phyloP scores from a whole-genome alignment of 2,888 invertebrate genomes.

The Venustoraphidia nigricollis region DNA sequence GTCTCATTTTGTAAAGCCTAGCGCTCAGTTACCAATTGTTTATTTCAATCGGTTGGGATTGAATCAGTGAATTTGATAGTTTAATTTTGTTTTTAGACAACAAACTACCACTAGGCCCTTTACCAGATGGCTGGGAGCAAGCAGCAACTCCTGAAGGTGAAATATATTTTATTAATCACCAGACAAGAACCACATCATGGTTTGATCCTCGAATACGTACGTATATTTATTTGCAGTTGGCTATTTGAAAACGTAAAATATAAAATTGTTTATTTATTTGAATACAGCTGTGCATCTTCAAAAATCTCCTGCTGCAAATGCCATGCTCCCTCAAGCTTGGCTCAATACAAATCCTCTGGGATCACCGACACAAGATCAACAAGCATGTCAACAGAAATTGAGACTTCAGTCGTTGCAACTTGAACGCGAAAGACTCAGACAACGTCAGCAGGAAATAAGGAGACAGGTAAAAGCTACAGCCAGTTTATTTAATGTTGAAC shows the following conservation, averaged over 20 bases:
- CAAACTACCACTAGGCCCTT: conserved; percentile 37
- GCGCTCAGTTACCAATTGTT: no score
- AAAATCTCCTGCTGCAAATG: conserved; percentile 37
- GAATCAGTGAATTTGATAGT: no score
- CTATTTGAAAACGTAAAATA: background rate
- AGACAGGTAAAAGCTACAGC: conserved; percentile 43
- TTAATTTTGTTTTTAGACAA: no score
- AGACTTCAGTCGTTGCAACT: conserved; percentile 71
- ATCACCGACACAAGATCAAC: conserved; percentile 40
- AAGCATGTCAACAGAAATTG: conserved; percentile 57
- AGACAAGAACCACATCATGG: conserved; percentile 91
- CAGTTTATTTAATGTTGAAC: no score
- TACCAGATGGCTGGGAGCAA: conserved; percentile 83
- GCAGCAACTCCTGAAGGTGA: conserved; percentile 73
- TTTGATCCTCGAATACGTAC: conserved; percentile 96
- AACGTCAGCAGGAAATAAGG: conserved; percentile 78
- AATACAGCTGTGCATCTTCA: conserved; percentile 36
- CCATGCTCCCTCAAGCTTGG: conserved; percentile 37
- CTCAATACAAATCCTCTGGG: conserved; percentile 27
- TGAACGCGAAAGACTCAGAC: conserved; percentile 77
- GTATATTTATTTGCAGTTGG: conserved; percentile 26
- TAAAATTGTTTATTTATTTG: conserved; percentile 7
- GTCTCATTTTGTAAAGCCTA: no score
- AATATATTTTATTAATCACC: conserved; percentile 83
- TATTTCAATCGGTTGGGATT: no score